Conservation (phyloP, 1,140 invertebrate genomes). For the Pygmarrhopalites habei region DNA sequence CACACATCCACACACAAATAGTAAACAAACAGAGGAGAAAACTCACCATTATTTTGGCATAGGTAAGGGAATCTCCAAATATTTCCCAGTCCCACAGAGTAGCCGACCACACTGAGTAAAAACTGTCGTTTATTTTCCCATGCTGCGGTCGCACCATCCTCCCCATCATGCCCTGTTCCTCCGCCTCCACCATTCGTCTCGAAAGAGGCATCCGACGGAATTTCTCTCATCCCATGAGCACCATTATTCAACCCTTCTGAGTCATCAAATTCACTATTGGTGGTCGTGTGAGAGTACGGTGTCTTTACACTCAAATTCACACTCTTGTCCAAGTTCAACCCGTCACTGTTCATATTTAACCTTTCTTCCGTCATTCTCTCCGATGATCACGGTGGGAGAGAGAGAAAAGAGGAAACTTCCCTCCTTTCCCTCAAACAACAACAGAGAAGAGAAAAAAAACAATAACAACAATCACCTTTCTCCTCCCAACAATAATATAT, state of each 20-base stretch:
- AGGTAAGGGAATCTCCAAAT: constrained; percentile 94
- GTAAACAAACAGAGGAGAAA: neutral
- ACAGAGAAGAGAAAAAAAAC: too few species aligned
- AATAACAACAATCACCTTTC: too few species aligned
- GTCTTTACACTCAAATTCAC: constrained; percentile 24
- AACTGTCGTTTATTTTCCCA: constrained; percentile 67
- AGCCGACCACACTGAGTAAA: constrained; percentile 81
- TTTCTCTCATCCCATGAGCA: constrained; percentile 39
- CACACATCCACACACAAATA: too few species aligned
- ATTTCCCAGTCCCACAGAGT: constrained; percentile 79
- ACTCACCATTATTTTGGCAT: constrained; percentile 89
- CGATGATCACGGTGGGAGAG: too few species aligned
- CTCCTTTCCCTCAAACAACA: too few species aligned
- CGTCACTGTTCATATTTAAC: neutral
- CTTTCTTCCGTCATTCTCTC: neutral
- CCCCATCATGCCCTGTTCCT: constrained; percentile 18
- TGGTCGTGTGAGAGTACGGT: constrained; percentile 17
- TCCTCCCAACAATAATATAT: too few species aligned
- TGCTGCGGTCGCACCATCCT: constrained; percentile 24
- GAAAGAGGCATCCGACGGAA: constrained; percentile 36
- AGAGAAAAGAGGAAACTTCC: too few species aligned
- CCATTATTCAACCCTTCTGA: constrained; percentile 36
- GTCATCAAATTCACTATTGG: constrained; percentile 31
- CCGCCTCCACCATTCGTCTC: constrained; percentile 60
- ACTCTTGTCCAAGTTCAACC: constrained; percentile 10